Percentiles rank a stretch among this genome's conserved stretches.
These are phyloP conservation scores for Melanotaenia parkinsoni DNA, from an alignment of 2,797 vertebrate genomes.

Conservation along the genomic window DNA sequence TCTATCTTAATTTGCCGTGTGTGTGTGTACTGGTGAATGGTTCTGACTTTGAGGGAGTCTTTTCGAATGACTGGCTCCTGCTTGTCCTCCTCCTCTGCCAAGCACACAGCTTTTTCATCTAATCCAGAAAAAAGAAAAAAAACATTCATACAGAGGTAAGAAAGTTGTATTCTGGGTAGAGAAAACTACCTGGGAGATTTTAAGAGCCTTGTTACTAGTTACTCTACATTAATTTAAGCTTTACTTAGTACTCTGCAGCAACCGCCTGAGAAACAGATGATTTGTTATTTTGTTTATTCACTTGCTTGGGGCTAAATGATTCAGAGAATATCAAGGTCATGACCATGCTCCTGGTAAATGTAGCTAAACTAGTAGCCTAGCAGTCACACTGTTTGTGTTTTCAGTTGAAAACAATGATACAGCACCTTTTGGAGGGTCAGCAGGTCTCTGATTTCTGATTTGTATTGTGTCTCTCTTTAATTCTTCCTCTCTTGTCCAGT, in stretches of 20 bases:
- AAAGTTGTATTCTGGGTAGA: neutral
- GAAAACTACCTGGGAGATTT: neutral
- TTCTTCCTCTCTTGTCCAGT: conserved; percentile 88
- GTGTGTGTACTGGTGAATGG: neutral
- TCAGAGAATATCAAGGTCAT: neutral
- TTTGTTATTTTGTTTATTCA: neutral
- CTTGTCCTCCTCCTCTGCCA: conserved; percentile 9
- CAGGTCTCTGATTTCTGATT: conserved; percentile 6
- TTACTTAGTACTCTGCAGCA: neutral
- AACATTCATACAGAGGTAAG: neutral
- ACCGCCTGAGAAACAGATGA: neutral
- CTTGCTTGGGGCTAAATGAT: neutral
- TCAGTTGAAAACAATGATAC: conserved; percentile 26
- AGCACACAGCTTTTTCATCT: conserved; percentile 26
- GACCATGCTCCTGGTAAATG: neutral
- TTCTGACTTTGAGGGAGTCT: conserved; percentile 91
- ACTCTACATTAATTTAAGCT: neutral
- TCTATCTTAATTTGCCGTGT: neutral
- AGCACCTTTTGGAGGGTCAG: conserved; percentile 38
- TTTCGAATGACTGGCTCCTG: conserved; percentile 82
- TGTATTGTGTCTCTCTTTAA: conserved; percentile 70
- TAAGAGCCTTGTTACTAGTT: neutral
- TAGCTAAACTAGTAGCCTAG: neutral
- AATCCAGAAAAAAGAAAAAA: conserved; percentile 21
- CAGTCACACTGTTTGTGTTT: rapidly evolving